These are phyloP conservation scores for Nephrocerus scutellatus DNA, from an alignment of 2,888 invertebrate genomes.

Conservation along the genomic window DNA sequence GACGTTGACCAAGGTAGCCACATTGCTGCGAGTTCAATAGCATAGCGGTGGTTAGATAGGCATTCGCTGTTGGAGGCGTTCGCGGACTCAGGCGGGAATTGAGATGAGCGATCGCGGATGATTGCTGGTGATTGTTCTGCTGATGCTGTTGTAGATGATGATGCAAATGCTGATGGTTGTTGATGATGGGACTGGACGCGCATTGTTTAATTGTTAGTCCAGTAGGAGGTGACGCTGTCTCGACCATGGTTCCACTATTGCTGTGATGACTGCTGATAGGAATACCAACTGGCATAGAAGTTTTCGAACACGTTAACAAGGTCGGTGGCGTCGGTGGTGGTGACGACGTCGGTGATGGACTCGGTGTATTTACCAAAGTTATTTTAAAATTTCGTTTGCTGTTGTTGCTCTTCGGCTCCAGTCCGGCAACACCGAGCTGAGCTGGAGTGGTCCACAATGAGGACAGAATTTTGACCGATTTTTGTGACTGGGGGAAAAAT, in stretches of 20 bases:
- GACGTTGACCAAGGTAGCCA: slow-evolving; percentile 44
- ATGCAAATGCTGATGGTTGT: slow-evolving; percentile 25
- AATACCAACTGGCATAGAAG: background rate
- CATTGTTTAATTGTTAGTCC: slow-evolving; percentile 41
- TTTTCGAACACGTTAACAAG: no score
- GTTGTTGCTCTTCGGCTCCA: slow-evolving; percentile 29
- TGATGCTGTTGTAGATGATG: slow-evolving; percentile 15
- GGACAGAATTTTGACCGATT: slow-evolving; percentile 45
- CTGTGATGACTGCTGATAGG: slow-evolving; percentile 11
- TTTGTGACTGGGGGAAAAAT: slow-evolving; percentile 10
- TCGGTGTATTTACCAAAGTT: slow-evolving; percentile 41
- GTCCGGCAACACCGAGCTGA: slow-evolving; percentile 39
- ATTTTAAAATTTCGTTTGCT: slow-evolving; percentile 43
- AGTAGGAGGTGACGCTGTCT: slow-evolving; percentile 37
- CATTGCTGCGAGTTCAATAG: slow-evolving; percentile 46
- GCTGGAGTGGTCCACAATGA: slow-evolving; percentile 47
- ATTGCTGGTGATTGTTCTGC: slow-evolving; percentile 22
- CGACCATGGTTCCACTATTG: slow-evolving; percentile 33
- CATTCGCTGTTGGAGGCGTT: slow-evolving; percentile 29
- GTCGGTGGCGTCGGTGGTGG: slow-evolving; percentile 27
- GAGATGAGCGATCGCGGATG: slow-evolving; percentile 14
- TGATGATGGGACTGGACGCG: slow-evolving; percentile 29
- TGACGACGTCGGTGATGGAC: slow-evolving; percentile 37
- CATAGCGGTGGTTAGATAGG: slow-evolving; percentile 47
- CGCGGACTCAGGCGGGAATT: slow-evolving; percentile 24